Evolutionary conservation across 2,888 invertebrate species (phyloP), one percentile per base, ranked within the genome.

Genomic region (Portevinia maculata): DNA sequence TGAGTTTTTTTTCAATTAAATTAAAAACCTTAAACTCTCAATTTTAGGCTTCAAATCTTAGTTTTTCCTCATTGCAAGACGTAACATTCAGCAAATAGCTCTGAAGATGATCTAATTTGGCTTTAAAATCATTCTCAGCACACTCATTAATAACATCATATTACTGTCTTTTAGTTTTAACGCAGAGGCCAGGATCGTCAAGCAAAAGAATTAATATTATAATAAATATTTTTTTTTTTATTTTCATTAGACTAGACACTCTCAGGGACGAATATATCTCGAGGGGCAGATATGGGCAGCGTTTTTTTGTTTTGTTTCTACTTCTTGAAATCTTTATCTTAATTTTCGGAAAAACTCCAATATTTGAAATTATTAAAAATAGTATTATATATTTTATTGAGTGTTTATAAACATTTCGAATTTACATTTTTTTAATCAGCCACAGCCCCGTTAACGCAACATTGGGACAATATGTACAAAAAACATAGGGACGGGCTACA

Each of bases 61-160:
- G n/a, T n/a, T n/a, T 46, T 46, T 46, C 19, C n/a, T 21, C 21
- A 11, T 2, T 24, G 3, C 11, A 46, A 46, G 24, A 21, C 9
- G 46, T n/a, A 21, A n/a, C 21, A 46, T 24, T 21, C n/a, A 46
- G 46, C 19, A 46, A 19, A 46, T 21, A 46, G 24, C 21, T 46
- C 21, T 21, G 19, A 46, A 46, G 46, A 9, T 46, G 3, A 24
- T 24, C 24, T 24, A 24, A 24, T 24, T 24, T 24, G 24, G 21
- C 21, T 46, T 46, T 21, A 46, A 21, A 46, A 46, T 46, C n/a
- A 41, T 41, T 41, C 6, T 5, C 41, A 11, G 1, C 15, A 5
- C 41, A 41, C 13, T 41, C 41, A 13, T 19, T 46, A 1, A 46
- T 21, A 46, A 46, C 46, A 46, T 46, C 46, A 46, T 46, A 21